These are phyloP conservation scores for Petaurus breviceps DNA, from an alignment of 2,113 vertebrate species.

Conservation along the genomic window DNA sequence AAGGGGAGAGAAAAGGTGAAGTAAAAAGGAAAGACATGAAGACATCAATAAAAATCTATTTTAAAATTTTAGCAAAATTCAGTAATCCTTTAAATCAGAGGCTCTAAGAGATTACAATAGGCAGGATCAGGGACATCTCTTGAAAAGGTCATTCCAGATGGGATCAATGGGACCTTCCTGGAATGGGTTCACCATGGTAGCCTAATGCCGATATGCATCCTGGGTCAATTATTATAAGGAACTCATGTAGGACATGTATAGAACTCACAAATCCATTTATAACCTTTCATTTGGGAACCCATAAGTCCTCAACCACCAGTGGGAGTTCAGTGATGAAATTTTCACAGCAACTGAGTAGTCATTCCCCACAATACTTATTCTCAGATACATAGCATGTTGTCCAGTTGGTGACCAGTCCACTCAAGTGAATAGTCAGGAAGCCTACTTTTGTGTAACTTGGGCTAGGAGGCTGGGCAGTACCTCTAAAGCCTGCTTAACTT, in stretches of 20 bases:
- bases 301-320: neutral
- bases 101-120: neutral
- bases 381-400: neutral
- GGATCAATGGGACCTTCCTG: neutral
- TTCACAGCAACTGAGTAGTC: neutral
- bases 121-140: neutral
- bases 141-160: neutral
- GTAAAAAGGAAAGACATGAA: neutral
- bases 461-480: neutral
- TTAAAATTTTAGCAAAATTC: neutral
- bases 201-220: neutral
- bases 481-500: neutral
- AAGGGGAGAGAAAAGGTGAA: neutral
- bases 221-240: neutral
- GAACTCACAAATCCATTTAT: neutral
- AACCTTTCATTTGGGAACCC: neutral
- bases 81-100: neutral
- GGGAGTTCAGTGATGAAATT: neutral
- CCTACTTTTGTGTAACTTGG: neutral
- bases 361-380: neutral
- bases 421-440: neutral
- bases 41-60: neutral
- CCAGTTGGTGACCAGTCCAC: neutral
- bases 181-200: neutral
- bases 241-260: neutral